Base-by-base conservation (phyloP, 1,140 invertebrate genomes). In the Coptotermes formosanus region DNA sequence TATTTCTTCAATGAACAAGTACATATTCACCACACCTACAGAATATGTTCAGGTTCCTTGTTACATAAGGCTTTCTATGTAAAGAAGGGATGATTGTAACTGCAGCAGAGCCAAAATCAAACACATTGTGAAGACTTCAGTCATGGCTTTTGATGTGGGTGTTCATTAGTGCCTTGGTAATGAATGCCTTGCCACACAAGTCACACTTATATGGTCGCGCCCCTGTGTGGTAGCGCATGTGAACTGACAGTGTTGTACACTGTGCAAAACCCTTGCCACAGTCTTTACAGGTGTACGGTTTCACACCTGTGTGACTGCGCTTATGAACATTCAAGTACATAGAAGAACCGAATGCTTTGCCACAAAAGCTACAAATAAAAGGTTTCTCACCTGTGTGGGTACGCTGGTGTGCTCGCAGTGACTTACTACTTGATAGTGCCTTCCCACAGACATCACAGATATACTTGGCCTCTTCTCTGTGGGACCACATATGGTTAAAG, bases 301-400 rank as follows among this genome's bases (percentile, higher is more conserved):
- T 94, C 87, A 95, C 95, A 0, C 95, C 95, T 0, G 95, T 93
- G 88, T 95, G 94, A 59, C 92, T 93, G 86, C 94, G 90, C 84
- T 94, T 91, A 88, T 95, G 94, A 0, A 94, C 94, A 38, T 92
- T 92, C 7, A 95, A 88, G 86, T 94, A 94, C 85, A 94, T 94
- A 45, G 92, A 92, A 8, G 94, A 93, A 85, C 93, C 93, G 89
- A 94, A 94, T 3, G 91, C 91, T 88, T 94, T 93, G 82, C 90
- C 91, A 88, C 94, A 94, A 81, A 89, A 87, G 11, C 90, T 89
- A 88, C 92, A 92, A 30, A 87, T 87, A 87, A 90, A 90, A 52
- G 91, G 91, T 87, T 91, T 92, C 75, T 91, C 92, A 0, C 94
- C 94, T 48, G 92, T 94, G 91, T 94, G 94, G 52, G 93, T 92